Evolutionary conservation across 2,797 vertebrate genomes (phyloP).

Genomic region (Dromococcyx pavoninus): DNA sequence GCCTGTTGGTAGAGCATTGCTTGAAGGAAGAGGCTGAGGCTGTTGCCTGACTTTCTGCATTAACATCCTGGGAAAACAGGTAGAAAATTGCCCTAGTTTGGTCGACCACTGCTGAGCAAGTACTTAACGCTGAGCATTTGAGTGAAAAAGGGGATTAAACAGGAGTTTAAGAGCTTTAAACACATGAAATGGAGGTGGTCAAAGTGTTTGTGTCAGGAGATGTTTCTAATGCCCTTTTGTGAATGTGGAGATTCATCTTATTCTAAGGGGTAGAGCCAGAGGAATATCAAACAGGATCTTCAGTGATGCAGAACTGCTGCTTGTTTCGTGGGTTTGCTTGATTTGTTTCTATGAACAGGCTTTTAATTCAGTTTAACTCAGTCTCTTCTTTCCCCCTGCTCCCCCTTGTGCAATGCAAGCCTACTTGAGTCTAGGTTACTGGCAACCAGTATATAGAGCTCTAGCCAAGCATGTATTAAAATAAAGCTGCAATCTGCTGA

Average conservation of each 20-base stretch:
- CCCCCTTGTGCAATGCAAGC: neutral
- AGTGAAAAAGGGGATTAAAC: neutral
- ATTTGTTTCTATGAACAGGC: neutral
- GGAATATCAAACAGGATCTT: neutral
- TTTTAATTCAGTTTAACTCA: constrained; percentile 22
- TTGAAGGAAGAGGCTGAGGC: neutral
- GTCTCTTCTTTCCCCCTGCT: neutral
- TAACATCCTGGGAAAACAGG: neutral
- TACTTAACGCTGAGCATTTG: neutral
- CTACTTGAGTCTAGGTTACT: constrained; percentile 43
- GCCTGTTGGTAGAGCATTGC: neutral
- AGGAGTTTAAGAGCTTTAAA: neutral
- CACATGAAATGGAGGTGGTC: neutral
- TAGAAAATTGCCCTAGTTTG: neutral
- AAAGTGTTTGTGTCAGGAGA: neutral
- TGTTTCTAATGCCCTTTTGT: neutral
- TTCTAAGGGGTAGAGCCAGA: neutral
- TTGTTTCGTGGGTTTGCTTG: neutral
- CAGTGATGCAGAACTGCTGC: neutral
- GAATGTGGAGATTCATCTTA: neutral
- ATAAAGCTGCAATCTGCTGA: constrained; percentile 55
- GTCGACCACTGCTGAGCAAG: neutral
- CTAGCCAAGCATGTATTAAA: constrained; percentile 48
- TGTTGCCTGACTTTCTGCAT: neutral
- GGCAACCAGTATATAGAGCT: constrained; percentile 22